Evolutionary conservation across 35 echinoderm and acorn worm genomes (phyloP), one percentile per base, ranked within the genome.

Genomic region (Heliocidaris erythrogramma): DNA sequence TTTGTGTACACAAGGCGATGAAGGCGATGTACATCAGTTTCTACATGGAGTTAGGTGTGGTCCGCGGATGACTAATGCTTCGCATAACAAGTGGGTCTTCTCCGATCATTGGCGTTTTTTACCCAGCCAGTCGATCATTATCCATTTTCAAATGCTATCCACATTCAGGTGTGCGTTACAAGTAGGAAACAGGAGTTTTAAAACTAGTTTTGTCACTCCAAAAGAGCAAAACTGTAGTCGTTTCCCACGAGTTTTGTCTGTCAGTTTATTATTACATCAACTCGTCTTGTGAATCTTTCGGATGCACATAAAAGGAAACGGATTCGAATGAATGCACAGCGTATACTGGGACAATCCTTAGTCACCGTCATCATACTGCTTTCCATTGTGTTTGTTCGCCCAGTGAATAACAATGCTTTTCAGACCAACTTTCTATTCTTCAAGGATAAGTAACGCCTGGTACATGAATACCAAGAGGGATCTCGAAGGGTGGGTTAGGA

Each of bases 41-140:
- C 65, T 78, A 78, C 18, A n/a, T 78, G n/a, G 65, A 78, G 65
- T 78, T 78, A 78, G 65, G 65, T 78, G 65, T 78, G 65, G 65
- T 78, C 27, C 0, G 1, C 65, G 4, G 65, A 78, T 78, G 65
- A 78, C 65, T 78, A 78, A 78, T 78, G 65, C 65, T 78, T n/a
- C 27, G 65, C 65, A 78, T 78, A 78, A 78, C 65, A 78, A 78
- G 21, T 27, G 27, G 65, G 21, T 7, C 27, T n/a, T 18, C 2
- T 24, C 65, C 21, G 5, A 78, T 27, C n/a, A 78, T 27, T 78
- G 65, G 65, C 65, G 65, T 27, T 29, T 78, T 69, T 17, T 21
- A 27, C 27, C 21, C 21, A 21, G 65, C 27, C 27, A 78, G 27
- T 8, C 8, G 27, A n/a, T 78, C 65, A 78, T 4, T 78, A 78